Conservation (phyloP, 2,113 vertebrate genomes). For the Odontophorus gujanensis region DNA sequence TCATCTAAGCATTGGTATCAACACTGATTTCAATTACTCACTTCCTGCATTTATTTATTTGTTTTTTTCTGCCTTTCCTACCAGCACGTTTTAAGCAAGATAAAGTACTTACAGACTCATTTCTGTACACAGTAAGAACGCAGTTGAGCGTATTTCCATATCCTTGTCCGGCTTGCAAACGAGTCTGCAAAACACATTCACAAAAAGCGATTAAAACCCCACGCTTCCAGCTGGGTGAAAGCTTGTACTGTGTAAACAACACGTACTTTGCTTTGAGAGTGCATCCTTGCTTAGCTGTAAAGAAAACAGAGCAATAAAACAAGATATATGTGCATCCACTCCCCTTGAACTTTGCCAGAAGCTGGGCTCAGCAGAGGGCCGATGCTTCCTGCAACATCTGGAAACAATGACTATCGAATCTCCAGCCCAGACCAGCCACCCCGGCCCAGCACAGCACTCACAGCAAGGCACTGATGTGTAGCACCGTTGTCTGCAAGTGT, state of each 20-base stretch:
- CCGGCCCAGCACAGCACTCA: fast-evolving
- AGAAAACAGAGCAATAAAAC: conserved; percentile 20
- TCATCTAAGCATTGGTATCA: not conserved
- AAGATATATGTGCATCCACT: not conserved
- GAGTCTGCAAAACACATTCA: conserved; percentile 81
- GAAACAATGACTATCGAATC: not conserved
- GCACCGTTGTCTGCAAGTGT: not conserved
- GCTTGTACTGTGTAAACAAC: not conserved
- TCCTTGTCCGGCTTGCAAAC: conserved; percentile 89
- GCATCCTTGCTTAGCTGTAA: not conserved
- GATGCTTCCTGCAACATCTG: conserved; percentile 19
- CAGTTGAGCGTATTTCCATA: conserved; percentile 88
- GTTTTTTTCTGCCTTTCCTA: not conserved
- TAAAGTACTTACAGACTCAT: conserved; percentile 87
- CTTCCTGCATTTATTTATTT: not conserved
- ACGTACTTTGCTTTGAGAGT: conserved; percentile 34
- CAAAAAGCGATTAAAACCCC: not conserved
- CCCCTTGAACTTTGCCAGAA: conserved; percentile 13
- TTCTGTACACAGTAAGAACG: conserved; percentile 87
- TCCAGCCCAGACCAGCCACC: not conserved
- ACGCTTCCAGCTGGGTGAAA: not conserved
- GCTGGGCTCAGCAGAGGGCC: not conserved
- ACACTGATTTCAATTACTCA: not conserved
- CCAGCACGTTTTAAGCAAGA: not conserved
- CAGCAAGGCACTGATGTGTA: not conserved